Conservation (phyloP, 1,140 invertebrate species). For the Ectropis grisescens region DNA sequence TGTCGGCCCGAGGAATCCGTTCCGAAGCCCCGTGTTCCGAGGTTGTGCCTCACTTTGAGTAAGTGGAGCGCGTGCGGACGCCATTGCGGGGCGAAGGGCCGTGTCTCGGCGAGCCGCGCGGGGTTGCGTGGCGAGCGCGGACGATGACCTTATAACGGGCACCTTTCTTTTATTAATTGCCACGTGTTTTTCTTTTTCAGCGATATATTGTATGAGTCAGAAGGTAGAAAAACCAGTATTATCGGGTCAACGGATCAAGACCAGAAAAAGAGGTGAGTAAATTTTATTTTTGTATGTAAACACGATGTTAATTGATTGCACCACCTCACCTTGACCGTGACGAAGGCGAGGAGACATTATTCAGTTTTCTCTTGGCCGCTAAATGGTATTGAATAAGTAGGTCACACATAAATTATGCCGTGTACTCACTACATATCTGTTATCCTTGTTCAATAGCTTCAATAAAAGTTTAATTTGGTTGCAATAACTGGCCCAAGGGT, state of each 20-base stretch:
- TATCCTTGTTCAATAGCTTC: too few species aligned
- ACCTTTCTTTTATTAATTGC: slow-evolving; percentile 38
- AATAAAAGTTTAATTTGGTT: too few species aligned
- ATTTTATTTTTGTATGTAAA: background rate
- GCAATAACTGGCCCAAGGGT: too few species aligned
- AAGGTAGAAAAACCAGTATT: slow-evolving; percentile 99
- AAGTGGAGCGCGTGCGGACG: slow-evolving; percentile 31
- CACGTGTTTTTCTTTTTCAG: slow-evolving; percentile 76
- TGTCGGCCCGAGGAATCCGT: slow-evolving; percentile 17
- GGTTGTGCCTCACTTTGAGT: slow-evolving; percentile 22
- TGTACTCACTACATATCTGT: too few species aligned
- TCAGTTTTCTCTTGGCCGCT: too few species aligned
- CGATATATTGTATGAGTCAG: slow-evolving; percentile 99
- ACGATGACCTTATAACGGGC: slow-evolving; percentile 46
- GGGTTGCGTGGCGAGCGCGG: slow-evolving; percentile 27
- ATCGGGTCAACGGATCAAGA: slow-evolving; percentile 99
- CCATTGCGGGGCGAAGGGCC: slow-evolving; percentile 14
- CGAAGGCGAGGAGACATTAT: too few species aligned
- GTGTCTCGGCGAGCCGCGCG: too few species aligned
- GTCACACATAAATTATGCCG: too few species aligned
- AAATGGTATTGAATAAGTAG: too few species aligned
- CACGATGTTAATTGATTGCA: slow-evolving; percentile 2
- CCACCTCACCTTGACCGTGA: too few species aligned
- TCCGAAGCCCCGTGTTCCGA: slow-evolving; percentile 10
- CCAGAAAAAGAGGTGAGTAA: slow-evolving; percentile 98